Percentiles rank a stretch among this genome's conserved stretches.
These are phyloP conservation scores for Ericerus pela DNA, from an alignment of 1,140 invertebrate genomes.

Conservation along the genomic window DNA sequence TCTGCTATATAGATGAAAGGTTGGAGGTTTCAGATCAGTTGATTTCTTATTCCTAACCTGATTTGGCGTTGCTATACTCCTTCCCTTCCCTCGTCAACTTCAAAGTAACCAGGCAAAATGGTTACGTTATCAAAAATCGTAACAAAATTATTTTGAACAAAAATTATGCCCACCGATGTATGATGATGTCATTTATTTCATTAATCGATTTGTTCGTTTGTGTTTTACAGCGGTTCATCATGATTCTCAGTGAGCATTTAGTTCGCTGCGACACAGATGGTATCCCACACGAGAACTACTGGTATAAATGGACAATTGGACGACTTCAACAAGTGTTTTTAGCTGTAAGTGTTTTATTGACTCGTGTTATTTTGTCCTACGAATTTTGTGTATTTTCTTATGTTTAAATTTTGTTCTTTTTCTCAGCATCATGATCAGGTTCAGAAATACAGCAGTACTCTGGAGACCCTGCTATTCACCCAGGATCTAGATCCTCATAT, in stretches of 20 bases:
- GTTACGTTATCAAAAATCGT: too few species aligned
- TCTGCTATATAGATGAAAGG: too few species aligned
- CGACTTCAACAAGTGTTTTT: conserved; percentile 90
- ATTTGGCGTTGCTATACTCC: too few species aligned
- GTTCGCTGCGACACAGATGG: conserved; percentile 84
- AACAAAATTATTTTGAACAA: too few species aligned
- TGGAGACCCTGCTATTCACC: conserved; percentile 90
- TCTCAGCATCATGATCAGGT: conserved; percentile 91
- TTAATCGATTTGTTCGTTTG: background rate
- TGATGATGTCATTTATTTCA: background rate
- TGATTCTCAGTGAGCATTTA: conserved; percentile 93
- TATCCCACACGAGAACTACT: conserved; percentile 82
- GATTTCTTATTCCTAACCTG: too few species aligned
- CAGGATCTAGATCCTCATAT: conserved; percentile 93
- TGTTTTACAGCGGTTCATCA: conserved; percentile 70
- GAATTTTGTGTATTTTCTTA: background rate
- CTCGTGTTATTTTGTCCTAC: conserved; percentile 13
- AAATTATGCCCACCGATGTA: background rate
- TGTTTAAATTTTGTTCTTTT: conserved; percentile 20
- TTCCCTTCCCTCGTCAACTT: too few species aligned
- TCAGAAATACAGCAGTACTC: conserved; percentile 86
- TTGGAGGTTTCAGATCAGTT: too few species aligned
- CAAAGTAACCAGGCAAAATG: too few species aligned
- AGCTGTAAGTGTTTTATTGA: conserved; percentile 48
- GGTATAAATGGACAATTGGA: conserved; percentile 93